phyloP scores from a whole-genome alignment of 2,888 invertebrate species.

The Protula sp. region DNA sequence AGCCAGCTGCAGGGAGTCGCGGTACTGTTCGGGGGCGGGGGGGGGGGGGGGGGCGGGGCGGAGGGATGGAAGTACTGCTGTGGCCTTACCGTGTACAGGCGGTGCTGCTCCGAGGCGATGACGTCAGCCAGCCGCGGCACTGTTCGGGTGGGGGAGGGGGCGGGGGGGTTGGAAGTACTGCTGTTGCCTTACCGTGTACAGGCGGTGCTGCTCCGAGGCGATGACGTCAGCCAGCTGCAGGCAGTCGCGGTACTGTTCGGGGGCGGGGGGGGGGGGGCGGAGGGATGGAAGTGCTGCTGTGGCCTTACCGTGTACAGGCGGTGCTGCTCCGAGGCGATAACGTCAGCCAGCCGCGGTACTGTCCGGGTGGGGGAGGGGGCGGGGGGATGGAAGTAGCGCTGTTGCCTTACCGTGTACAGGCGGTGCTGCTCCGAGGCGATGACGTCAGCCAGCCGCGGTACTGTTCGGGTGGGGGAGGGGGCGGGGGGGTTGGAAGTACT shows the following conservation, averaged over 20 bases:
- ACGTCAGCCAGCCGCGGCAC: too few relatives aligned
- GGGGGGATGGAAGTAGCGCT: too few relatives aligned
- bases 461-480: slow-evolving; percentile 70
- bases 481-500: slow-evolving; percentile 78
- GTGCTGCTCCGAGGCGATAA: slow-evolving; percentile 73
- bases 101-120: too few relatives aligned
- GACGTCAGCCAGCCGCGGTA: slow-evolving; percentile 74
- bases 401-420: slow-evolving; percentile 76
- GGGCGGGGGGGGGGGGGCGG: slow-evolving; percentile 72
- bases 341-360: slow-evolving; percentile 72
- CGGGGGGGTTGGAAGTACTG: too few relatives aligned
- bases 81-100: too few relatives aligned
- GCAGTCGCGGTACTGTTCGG: slow-evolving; percentile 71
- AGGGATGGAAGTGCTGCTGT: too few relatives aligned
- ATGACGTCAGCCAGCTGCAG: slow-evolving; percentile 73
- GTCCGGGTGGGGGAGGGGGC: too few relatives aligned
- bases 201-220: slow-evolving; percentile 69
- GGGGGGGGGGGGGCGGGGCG: too few relatives aligned
- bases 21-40: slow-evolving; percentile 69
- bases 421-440: slow-evolving; percentile 73
- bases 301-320: slow-evolving; percentile 76
- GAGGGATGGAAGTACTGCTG: too few relatives aligned
- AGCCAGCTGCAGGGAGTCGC: slow-evolving; percentile 73
- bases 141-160: too few relatives aligned
- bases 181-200: slow-evolving; percentile 82